These are phyloP conservation scores for Dione vanillae DNA, from an alignment of 2,888 invertebrate genomes.

Conservation along the genomic window DNA sequence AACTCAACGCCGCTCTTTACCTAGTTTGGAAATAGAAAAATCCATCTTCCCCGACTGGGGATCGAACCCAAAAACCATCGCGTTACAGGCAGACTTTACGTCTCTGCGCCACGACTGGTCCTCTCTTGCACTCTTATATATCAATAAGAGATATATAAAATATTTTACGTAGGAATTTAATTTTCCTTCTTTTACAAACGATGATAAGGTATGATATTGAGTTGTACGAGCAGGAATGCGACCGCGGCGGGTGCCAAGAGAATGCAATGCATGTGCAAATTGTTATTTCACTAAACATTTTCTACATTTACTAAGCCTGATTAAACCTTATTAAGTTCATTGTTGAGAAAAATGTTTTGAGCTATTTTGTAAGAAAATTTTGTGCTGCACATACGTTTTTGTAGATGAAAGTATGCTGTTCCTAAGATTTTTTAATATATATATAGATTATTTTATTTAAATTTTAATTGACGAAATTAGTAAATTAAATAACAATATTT, in stretches of 20 bases:
- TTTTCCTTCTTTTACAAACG: constrained; percentile 45
- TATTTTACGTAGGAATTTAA: constrained; percentile 46
- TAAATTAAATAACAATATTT: too few species aligned
- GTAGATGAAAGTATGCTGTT: not conserved
- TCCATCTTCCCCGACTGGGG: too few species aligned
- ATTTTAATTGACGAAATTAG: too few species aligned
- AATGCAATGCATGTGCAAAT: constrained; percentile 55
- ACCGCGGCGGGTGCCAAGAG: constrained; percentile 50
- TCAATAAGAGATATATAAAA: constrained; percentile 16
- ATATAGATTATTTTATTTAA: not conserved
- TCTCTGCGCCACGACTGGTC: too few species aligned
- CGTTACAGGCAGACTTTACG: too few species aligned
- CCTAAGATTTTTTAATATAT: not conserved
- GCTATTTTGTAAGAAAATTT: constrained; percentile 8
- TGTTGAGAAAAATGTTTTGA: constrained; percentile 30
- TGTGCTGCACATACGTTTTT: not conserved
- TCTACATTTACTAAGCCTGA: constrained; percentile 52
- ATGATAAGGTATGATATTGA: constrained; percentile 47
- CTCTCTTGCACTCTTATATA: too few species aligned
- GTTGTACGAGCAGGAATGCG: constrained; percentile 42
- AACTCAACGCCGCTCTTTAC: too few species aligned
- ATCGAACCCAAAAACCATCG: too few species aligned
- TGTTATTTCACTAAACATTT: constrained; percentile 57
- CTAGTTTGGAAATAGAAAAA: too few species aligned
- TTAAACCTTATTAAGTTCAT: constrained; percentile 48